These are phyloP conservation scores for Brassicogethes aeneus DNA, from an alignment of 2,888 invertebrate species.

Conservation along the genomic window DNA sequence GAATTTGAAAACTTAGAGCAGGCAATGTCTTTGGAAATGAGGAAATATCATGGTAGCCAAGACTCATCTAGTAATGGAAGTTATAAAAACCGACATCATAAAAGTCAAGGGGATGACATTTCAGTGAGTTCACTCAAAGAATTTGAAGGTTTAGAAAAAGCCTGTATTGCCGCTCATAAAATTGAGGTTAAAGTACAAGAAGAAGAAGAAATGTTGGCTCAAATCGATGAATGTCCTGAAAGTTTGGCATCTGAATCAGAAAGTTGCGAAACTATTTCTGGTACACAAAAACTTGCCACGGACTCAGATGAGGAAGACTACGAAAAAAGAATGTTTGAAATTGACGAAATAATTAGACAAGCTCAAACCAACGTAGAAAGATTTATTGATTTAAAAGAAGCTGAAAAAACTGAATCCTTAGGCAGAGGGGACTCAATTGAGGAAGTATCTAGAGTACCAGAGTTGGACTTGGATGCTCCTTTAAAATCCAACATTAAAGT, in stretches of 20 bases:
- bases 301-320: constrained; percentile 52
- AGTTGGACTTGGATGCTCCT: constrained; percentile 43
- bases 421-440: constrained; percentile 46
- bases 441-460: constrained; percentile 46
- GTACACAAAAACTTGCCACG: constrained; percentile 48
- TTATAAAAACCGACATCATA: constrained; percentile 64
- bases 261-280: constrained; percentile 52
- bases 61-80: constrained; percentile 79
- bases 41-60: constrained; percentile 61
- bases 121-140: constrained; percentile 83
- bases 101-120: constrained; percentile 74
- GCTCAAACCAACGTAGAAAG: constrained; percentile 58
- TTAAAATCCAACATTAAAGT: constrained; percentile 38
- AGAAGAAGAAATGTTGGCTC: constrained; percentile 66
- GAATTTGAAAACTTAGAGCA: constrained; percentile 90
- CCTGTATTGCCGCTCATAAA: constrained; percentile 73
- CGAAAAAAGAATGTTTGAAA: constrained; percentile 57
- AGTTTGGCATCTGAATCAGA: constrained; percentile 48
- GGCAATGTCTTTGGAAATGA: constrained; percentile 72
- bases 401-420: constrained; percentile 47
- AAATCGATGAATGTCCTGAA: constrained; percentile 46
- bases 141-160: constrained; percentile 85
- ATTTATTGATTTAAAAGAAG: constrained; percentile 48
- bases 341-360: constrained; percentile 58
- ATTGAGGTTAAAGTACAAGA: constrained; percentile 78